Evolutionary conservation across 2,888 invertebrate genomes (phyloP).

Genomic region (Orgyia antiqua): DNA sequence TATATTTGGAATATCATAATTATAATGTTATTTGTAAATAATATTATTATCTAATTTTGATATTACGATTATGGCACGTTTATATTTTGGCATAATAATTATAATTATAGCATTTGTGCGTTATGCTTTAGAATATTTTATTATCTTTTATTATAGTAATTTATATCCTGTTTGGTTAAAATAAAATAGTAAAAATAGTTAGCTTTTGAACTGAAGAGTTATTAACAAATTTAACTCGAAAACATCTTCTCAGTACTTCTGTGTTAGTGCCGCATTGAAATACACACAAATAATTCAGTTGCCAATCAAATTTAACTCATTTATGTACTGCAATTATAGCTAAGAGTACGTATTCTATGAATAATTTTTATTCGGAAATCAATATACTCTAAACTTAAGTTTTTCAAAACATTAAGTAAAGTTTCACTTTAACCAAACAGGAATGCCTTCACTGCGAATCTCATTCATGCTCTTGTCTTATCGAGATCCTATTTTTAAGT

Average conservation of each 20-base stretch:
- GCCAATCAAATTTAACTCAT: too few species aligned
- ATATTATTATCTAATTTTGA: slow-evolving; percentile 16
- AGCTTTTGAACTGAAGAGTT: too few species aligned
- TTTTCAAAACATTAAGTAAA: too few species aligned
- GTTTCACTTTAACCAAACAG: slow-evolving; percentile 22
- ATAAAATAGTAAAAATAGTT: slow-evolving; percentile 5
- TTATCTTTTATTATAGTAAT: slow-evolving; percentile 13
- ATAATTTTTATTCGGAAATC: too few species aligned
- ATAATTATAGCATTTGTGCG: slow-evolving; percentile 35
- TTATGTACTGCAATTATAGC: too few species aligned
- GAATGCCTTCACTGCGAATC: slow-evolving; percentile 16
- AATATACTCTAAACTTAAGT: too few species aligned
- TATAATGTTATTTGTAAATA: slow-evolving; percentile 16
- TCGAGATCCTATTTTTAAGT: slow-evolving; percentile 28
- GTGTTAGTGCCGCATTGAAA: too few species aligned
- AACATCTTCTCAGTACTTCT: too few species aligned
- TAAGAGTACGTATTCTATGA: too few species aligned
- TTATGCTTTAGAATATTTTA: slow-evolving; percentile 28
- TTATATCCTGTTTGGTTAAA: slow-evolving; percentile 12
- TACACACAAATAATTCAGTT: too few species aligned
- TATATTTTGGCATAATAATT: slow-evolving; percentile 30
- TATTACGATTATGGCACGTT: slow-evolving; percentile 19
- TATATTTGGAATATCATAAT: slow-evolving; percentile 11
- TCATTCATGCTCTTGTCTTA: slow-evolving; percentile 5
- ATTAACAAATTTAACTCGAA: too few species aligned